Percentiles rank a stretch among this genome's conserved stretches.
Conservation (phyloP, 2,113 vertebrate species). For the Orientallactaga bullata region DNA sequence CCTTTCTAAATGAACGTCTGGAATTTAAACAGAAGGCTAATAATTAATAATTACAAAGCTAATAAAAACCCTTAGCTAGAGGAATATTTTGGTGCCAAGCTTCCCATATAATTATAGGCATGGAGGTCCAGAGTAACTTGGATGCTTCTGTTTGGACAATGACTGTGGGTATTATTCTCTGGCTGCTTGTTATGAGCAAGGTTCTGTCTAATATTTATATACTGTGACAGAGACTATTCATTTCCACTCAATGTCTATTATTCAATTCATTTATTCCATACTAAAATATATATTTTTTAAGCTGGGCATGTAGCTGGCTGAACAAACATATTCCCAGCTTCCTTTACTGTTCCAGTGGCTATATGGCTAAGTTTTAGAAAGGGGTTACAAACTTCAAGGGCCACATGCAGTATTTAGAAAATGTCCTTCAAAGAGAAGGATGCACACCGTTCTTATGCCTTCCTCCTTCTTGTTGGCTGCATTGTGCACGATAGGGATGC, state of each 20-base stretch:
- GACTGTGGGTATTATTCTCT: background rate
- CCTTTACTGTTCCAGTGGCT: background rate
- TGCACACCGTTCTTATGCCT: background rate
- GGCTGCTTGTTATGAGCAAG: background rate
- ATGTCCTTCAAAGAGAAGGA: background rate
- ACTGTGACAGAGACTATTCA: background rate
- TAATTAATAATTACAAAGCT: too few relatives aligned
- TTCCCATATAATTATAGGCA: constrained; percentile 11
- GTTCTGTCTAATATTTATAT: background rate
- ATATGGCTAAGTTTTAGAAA: background rate
- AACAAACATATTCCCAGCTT: background rate
- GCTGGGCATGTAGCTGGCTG: background rate
- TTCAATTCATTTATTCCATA: background rate
- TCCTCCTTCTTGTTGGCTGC: background rate
- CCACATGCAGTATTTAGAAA: background rate
- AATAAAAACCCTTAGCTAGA: constrained; percentile 34
- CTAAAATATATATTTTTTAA: background rate
- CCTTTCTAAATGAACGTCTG: background rate
- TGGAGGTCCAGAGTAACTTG: background rate
- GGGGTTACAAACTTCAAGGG: background rate
- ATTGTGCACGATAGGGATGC: background rate
- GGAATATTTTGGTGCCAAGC: constrained; percentile 1
- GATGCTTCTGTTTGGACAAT: background rate
- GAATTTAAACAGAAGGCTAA: background rate
- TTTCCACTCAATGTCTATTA: background rate